Conservation (phyloP, 2,797 vertebrate species). For the Anguilla megastoma region DNA sequence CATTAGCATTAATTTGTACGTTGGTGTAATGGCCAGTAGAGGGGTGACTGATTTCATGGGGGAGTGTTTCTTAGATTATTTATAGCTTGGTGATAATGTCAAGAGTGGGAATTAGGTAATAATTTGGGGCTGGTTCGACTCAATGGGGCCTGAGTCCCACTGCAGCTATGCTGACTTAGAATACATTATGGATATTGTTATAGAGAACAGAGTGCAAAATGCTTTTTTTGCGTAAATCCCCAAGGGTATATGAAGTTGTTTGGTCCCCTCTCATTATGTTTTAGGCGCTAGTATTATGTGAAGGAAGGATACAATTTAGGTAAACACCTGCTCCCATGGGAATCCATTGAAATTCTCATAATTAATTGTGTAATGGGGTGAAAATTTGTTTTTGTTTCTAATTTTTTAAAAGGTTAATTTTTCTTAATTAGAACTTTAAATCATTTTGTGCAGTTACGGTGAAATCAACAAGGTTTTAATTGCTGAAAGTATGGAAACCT, state of each 20-base stretch:
- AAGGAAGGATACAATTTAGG: background rate
- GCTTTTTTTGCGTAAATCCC: background rate
- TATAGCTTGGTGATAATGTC: slow-evolving; percentile 10
- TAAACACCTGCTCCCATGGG: too few species aligned
- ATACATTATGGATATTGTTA: slow-evolving; percentile 43
- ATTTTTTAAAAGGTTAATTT: too few species aligned
- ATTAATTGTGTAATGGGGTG: too few species aligned
- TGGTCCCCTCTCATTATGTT: background rate
- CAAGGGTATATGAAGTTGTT: background rate
- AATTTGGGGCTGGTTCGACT: background rate
- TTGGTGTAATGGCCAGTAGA: slow-evolving; percentile 2
- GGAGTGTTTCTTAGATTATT: slow-evolving; percentile 9
- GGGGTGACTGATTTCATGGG: background rate
- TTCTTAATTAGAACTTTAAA: too few species aligned
- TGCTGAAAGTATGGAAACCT: too few species aligned
- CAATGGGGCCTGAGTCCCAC: background rate
- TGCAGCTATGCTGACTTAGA: slow-evolving; percentile 35
- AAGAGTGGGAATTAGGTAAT: slow-evolving; percentile 11
- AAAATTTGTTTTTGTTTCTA: too few species aligned
- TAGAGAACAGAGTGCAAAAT: background rate
- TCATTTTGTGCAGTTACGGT: too few species aligned
- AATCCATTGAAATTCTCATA: too few species aligned
- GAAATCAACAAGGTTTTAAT: too few species aligned
- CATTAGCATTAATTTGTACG: slow-evolving; percentile 16
- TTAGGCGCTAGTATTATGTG: background rate